A percentile compares a stretch with the other conserved stretches of the same genome.
These are phyloP conservation scores for Caenorhabditis remanei DNA, from an alignment of 1,140 invertebrate species.

Conservation along the genomic window DNA sequence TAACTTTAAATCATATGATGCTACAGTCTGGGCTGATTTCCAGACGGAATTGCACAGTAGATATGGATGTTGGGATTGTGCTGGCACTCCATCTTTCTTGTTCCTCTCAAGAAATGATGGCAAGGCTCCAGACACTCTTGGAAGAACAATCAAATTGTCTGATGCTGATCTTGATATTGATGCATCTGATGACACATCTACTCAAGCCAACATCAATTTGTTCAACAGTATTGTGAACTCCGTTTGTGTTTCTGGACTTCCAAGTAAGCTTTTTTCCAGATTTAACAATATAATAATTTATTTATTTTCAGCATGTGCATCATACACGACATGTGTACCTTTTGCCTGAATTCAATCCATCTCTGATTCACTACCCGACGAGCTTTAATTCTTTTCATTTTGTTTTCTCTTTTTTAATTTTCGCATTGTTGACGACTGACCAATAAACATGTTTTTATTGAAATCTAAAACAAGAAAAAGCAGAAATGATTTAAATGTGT, in stretches of 20 bases:
- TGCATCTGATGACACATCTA: constrained; percentile 30
- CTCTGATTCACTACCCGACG: constrained; percentile 9
- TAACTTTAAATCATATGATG: background rate
- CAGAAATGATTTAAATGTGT: background rate
- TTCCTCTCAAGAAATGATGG: constrained; percentile 31
- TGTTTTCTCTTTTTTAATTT: background rate
- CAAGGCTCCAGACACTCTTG: background rate
- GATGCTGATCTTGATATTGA: constrained; percentile 37
- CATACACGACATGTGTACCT: background rate
- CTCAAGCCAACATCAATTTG: background rate
- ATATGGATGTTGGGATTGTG: constrained; percentile 40
- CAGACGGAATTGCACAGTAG: background rate
- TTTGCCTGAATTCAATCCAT: background rate
- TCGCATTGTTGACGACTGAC: background rate
- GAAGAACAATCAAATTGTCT: background rate
- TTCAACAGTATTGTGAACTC: constrained; percentile 31
- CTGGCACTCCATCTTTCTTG: constrained; percentile 7
- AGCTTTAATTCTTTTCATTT: constrained; percentile 21
- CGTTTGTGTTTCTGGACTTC: background rate
- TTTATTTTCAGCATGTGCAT: constrained; percentile 18
- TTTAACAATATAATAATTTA: background rate
- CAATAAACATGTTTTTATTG: constrained; percentile 8
- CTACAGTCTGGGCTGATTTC: background rate
- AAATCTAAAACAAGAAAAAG: background rate
- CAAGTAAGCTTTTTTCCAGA: constrained; percentile 14